These are phyloP conservation scores for Amphiprion clarkii DNA, from an alignment of 2,797 vertebrate genomes.

Conservation along the genomic window DNA sequence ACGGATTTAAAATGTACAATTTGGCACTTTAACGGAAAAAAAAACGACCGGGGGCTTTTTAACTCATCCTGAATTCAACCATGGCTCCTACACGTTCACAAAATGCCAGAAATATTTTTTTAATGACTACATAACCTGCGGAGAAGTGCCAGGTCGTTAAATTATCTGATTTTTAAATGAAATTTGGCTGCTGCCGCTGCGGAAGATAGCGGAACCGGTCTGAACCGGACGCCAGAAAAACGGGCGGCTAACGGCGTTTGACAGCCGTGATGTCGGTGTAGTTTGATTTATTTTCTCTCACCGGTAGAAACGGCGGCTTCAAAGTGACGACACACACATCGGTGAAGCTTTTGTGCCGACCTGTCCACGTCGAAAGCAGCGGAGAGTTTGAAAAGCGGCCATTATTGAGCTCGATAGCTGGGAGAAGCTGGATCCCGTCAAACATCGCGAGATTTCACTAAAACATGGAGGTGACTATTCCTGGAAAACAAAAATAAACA, in stretches of 20 bases:
- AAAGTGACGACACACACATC: slow-evolving; percentile 19
- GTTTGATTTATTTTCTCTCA: slow-evolving; percentile 30
- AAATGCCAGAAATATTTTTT: rapidly evolving
- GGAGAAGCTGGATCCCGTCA: slow-evolving; percentile 17
- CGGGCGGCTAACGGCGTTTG: not conserved
- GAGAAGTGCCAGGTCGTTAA: rapidly evolving
- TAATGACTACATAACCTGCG: rapidly evolving
- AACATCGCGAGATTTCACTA: slow-evolving; percentile 59
- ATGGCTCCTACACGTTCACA: rapidly evolving
- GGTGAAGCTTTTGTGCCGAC: slow-evolving; percentile 16
- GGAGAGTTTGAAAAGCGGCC: slow-evolving; percentile 23
- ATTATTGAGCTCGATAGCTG: slow-evolving; percentile 50
- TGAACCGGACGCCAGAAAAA: not conserved
- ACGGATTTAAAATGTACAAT: rapidly evolving
- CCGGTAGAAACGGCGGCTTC: slow-evolving; percentile 45
- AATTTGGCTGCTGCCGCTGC: not conserved
- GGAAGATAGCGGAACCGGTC: slow-evolving; percentile 12
- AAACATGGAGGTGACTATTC: too few relatives aligned
- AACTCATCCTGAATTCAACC: slow-evolving; percentile 12
- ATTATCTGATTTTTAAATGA: rapidly evolving
- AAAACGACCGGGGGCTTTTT: rapidly evolving
- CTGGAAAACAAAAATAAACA: too few relatives aligned
- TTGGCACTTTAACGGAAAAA: rapidly evolving
- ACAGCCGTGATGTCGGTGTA: rapidly evolving
- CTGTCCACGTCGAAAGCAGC: not conserved